Percentiles rank a stretch among this genome's conserved stretches.
These are phyloP conservation scores for Etheostoma spectabile DNA, from an alignment of 2,113 vertebrate genomes.

Conservation along the genomic window DNA sequence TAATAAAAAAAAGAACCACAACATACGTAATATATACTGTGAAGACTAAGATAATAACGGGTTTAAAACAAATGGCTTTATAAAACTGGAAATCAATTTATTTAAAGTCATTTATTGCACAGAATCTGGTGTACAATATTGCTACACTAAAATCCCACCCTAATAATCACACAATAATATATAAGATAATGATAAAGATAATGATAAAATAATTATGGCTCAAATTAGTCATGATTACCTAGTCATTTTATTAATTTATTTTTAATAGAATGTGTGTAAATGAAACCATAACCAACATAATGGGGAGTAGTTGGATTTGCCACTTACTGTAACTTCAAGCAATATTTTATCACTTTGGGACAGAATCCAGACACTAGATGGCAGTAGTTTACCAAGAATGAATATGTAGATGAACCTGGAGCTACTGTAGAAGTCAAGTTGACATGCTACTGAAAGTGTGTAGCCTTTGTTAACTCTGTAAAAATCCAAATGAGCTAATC, in stretches of 20 bases:
- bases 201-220: too few relatives aligned
- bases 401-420: too few relatives aligned
- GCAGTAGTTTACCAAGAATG: conserved; percentile 1
- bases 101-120: background rate
- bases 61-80: background rate
- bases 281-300: background rate
- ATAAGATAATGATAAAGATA: background rate
- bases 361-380: conserved; percentile 24
- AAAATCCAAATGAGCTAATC: background rate
- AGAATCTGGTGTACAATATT: background rate
- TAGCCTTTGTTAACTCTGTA: background rate
- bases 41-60: background rate
- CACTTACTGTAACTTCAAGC: background rate
- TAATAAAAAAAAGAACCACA: background rate
- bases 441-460: background rate
- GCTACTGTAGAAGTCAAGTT: background rate
- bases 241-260: background rate
- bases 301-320: background rate
- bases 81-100: too few relatives aligned
- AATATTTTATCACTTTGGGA: background rate
- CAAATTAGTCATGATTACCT: background rate
- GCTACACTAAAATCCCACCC: background rate
- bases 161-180: background rate
- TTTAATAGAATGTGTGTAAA: background rate
- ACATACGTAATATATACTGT: background rate